phyloP scores from a whole-genome alignment of 2,113 vertebrate genomes.

The Corynorhinus townsendii region DNA sequence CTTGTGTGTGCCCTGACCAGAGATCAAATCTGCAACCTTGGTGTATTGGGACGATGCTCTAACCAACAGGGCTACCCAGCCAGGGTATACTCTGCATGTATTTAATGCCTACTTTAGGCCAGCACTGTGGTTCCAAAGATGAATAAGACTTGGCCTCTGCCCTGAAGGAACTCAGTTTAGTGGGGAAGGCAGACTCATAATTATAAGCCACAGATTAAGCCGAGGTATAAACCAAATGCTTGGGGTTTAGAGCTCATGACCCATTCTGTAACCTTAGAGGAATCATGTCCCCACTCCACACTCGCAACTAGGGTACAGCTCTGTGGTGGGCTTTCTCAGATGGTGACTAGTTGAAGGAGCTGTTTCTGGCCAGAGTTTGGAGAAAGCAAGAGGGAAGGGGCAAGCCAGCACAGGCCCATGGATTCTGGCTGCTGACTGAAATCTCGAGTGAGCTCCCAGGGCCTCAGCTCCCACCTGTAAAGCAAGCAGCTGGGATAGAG shows the following conservation, averaged over 20 bases:
- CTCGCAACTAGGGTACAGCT: not conserved
- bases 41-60: not conserved
- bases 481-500: not conserved
- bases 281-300: not conserved
- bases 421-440: not conserved
- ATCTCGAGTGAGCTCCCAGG: not conserved
- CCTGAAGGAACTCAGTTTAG: slow-evolving; percentile 46
- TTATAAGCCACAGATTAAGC: slow-evolving; percentile 24
- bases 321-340: not conserved
- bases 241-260: not conserved
- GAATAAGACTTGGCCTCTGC: slow-evolving; percentile 37
- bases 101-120: not conserved
- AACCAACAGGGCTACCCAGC: not conserved
- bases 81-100: not conserved
- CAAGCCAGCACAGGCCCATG: not conserved
- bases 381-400: not conserved
- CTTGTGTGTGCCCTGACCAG: not conserved
- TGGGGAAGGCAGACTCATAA: slow-evolving; percentile 38
- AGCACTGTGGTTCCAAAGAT: not conserved
- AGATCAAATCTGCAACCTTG: not conserved
- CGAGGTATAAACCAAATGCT: not conserved
- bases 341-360: not conserved
- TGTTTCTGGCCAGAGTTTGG: not conserved
- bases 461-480: not conserved
- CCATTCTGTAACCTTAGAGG: slow-evolving; percentile 8